These are phyloP conservation scores for Saccostrea cuccullata DNA, from an alignment of 1,140 invertebrate genomes.

Conservation along the genomic window DNA sequence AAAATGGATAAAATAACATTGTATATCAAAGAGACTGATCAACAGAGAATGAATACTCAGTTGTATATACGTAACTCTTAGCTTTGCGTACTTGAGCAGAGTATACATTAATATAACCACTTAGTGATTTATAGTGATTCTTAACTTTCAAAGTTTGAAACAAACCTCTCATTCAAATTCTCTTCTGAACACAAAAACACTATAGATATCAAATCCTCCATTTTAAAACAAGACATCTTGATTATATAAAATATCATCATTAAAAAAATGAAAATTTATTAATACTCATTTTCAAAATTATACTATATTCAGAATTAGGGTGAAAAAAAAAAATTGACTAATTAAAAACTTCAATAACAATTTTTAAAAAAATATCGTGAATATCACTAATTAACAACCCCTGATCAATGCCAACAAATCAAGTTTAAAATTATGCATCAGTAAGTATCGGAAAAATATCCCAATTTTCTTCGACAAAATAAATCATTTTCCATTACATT, in stretches of 20 bases:
- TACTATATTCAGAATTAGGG: not conserved
- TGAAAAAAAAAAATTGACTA: too few species aligned
- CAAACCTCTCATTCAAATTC: not conserved
- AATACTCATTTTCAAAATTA: not conserved
- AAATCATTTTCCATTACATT: too few species aligned
- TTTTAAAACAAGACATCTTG: not conserved
- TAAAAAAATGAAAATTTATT: not conserved
- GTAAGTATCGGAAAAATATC: not conserved
- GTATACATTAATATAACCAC: not conserved
- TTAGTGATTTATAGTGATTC: not conserved
- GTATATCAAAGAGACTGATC: not conserved
- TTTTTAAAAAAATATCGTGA: too few species aligned
- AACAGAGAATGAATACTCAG: not conserved
- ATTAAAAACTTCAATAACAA: too few species aligned
- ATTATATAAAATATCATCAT: not conserved
- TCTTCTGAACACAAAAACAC: slow-evolving; percentile 10
- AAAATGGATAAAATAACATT: not conserved
- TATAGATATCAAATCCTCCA: slow-evolving; percentile 3
- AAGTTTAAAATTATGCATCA: too few species aligned
- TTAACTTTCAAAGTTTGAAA: not conserved
- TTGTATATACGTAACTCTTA: not conserved
- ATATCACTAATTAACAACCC: too few species aligned
- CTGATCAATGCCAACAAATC: too few species aligned
- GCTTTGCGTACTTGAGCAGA: not conserved
- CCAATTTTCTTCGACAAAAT: not conserved